phyloP scores from a whole-genome alignment of 2,888 invertebrate species.

The Caenorhabditis drosophilae region DNA sequence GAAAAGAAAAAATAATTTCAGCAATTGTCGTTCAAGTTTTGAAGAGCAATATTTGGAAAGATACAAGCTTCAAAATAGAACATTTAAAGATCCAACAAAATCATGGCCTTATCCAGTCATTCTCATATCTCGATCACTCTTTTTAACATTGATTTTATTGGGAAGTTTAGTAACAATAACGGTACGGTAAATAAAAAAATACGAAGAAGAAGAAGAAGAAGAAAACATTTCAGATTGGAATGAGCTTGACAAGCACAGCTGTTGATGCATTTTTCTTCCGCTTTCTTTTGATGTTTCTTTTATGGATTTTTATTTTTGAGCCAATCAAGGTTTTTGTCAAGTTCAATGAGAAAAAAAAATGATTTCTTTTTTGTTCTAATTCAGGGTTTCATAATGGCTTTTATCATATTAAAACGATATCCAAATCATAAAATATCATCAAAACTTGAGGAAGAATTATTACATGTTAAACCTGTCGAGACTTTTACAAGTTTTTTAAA shows the following conservation, averaged over 20 bases:
- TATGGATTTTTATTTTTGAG: conserved; percentile 44
- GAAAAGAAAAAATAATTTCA: too few species aligned
- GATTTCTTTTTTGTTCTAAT: conserved; percentile 44
- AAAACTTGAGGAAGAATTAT: conserved; percentile 30
- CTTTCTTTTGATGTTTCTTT: conserved; percentile 29
- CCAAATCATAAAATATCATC: conserved; percentile 34
- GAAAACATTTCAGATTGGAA: conserved; percentile 23
- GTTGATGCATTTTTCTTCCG: conserved; percentile 42
- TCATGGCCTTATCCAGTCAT: conserved; percentile 12
- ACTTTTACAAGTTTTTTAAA: conserved; percentile 42
- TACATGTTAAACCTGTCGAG: conserved; percentile 20
- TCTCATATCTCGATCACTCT: conserved; percentile 5
- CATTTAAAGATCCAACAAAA: conserved; percentile 23
- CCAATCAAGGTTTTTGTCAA: too few species aligned
- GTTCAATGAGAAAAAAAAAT: too few species aligned
- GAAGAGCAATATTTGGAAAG: conserved; percentile 18
- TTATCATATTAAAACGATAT: conserved; percentile 16
- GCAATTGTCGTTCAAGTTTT: conserved; percentile 12
- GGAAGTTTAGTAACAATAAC: conserved; percentile 9
- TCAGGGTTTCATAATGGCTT: conserved; percentile 38
- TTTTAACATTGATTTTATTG: conserved; percentile 7
- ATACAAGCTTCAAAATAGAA: conserved; percentile 6
- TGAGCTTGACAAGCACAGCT: conserved; percentile 34
- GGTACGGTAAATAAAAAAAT: not conserved
- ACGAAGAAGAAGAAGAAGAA: not conserved